Conservation (phyloP, 2,113 vertebrate species). For the Callipepla squamata region DNA sequence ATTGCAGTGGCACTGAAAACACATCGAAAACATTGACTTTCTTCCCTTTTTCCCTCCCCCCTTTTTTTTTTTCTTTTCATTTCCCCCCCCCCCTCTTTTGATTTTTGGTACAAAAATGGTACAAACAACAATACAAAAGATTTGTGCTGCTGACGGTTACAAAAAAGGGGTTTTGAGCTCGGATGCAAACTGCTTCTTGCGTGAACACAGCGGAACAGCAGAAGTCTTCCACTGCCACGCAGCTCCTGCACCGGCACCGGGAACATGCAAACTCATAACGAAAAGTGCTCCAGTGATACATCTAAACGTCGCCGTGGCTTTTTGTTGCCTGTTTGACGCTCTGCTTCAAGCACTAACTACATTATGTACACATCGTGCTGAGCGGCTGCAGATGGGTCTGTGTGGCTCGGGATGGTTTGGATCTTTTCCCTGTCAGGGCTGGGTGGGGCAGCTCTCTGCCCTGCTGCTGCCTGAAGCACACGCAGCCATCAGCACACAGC, state of each 20-base stretch:
- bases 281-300: slow-evolving; percentile 76
- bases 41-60: slow-evolving; percentile 32
- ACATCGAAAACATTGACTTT: slow-evolving; percentile 85
- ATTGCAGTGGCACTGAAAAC: slow-evolving; percentile 90
- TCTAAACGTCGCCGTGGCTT: slow-evolving; percentile 18
- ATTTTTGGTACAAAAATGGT: slow-evolving; percentile 94
- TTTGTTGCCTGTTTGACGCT: slow-evolving; percentile 61
- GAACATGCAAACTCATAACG: slow-evolving; percentile 88
- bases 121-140: slow-evolving; percentile 99
- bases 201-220: slow-evolving; percentile 77
- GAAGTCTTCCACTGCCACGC: slow-evolving; percentile 83
- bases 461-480: slow-evolving; percentile 8
- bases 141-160: slow-evolving; percentile 98
- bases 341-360: slow-evolving; percentile 82
- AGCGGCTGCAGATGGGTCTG: slow-evolving; percentile 28
- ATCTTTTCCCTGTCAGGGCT: background rate
- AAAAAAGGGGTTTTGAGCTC: slow-evolving; percentile 83
- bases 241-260: slow-evolving; percentile 80
- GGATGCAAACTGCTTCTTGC: slow-evolving; percentile 76
- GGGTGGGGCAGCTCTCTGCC: background rate
- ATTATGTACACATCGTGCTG: slow-evolving; percentile 77
- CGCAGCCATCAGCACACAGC: background rate
- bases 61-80: background rate
- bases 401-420: background rate
- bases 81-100: background rate